Base-by-base conservation (phyloP, 2,888 invertebrate species). In the Hyppa rectilinea region DNA sequence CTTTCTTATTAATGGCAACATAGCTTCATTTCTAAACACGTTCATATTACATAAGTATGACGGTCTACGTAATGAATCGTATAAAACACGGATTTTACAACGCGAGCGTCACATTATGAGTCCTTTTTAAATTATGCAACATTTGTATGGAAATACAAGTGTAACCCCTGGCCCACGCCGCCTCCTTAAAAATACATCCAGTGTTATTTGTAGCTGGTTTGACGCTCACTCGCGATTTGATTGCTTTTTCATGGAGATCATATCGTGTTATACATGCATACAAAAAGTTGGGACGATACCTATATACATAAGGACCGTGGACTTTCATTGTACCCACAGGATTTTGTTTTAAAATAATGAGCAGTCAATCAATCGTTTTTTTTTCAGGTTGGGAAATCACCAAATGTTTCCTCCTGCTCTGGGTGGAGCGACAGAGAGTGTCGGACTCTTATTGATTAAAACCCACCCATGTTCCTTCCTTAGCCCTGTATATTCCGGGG, bases 171-270 rank as follows among this genome's bases (percentile, higher is more conserved):
- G 88, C 88, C 83, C 52, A 60, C 77, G 85, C 85, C 87, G 88
- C 87, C 92, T 92, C 85, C 90, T 94, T 93, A 94, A 94, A 95
- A 94, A 93, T 92, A 94, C 93, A 95, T 93, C 89, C 83, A 84
- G 78, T 82, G 90, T 91, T 93, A 93, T 93, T 93, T 92, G 92
- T 92, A 91, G 91, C 89, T 86, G 92, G 92, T 94, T 92, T 93
- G 93, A 93, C 90, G 92, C 88, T 88, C 87, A 83, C 88, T 91
- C 88, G 87, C 89, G 87, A 92, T 93, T 94, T 95, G 92, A 95
- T 95, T 92, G 93, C 93, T 93, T 94, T 95, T 95, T 95, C 94
- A 95, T 95, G 94, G 92, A 94, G 93, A 92, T 93, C 89, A 89
- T 91, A 89, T 87, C 80, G 83, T 77, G 80, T 84, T 83, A 76